Evolutionary conservation across 2,113 vertebrate species (phyloP).

Genomic region (Chaetorhynchus papuensis): DNA sequence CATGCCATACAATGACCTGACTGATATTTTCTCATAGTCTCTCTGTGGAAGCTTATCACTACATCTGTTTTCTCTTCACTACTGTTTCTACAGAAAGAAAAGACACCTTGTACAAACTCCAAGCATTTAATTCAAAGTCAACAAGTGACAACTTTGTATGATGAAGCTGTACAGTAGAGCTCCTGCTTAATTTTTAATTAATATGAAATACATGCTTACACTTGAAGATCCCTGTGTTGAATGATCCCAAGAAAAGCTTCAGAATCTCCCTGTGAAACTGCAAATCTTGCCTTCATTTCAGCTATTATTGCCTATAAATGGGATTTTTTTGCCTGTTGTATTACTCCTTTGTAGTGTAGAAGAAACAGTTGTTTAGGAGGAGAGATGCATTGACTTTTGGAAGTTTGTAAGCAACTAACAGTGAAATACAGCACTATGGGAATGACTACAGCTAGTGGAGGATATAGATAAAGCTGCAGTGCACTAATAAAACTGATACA

Average conservation of each 20-base stretch:
- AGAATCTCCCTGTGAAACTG: background rate
- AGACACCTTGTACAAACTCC: background rate
- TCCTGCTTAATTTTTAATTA: background rate
- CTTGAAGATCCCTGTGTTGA: background rate
- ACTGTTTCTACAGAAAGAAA: background rate
- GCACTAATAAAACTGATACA: background rate
- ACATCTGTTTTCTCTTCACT: background rate
- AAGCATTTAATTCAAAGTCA: background rate
- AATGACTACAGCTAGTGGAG: background rate
- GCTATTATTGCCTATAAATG: background rate
- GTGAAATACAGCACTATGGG: background rate
- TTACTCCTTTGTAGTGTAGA: background rate
- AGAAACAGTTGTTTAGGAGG: background rate
- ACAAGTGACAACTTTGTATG: background rate
- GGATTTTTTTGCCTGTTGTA: background rate
- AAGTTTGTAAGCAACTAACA: background rate
- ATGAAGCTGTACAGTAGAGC: background rate
- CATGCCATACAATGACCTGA: rapidly evolving
- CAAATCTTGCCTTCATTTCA: background rate
- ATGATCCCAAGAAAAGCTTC: background rate
- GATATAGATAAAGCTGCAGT: background rate
- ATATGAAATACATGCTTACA: background rate
- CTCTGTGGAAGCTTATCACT: background rate
- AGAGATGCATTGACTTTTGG: background rate
- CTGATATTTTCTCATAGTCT: background rate